Conservation (phyloP, 2,797 vertebrate species). For the Pitangus sulphuratus region DNA sequence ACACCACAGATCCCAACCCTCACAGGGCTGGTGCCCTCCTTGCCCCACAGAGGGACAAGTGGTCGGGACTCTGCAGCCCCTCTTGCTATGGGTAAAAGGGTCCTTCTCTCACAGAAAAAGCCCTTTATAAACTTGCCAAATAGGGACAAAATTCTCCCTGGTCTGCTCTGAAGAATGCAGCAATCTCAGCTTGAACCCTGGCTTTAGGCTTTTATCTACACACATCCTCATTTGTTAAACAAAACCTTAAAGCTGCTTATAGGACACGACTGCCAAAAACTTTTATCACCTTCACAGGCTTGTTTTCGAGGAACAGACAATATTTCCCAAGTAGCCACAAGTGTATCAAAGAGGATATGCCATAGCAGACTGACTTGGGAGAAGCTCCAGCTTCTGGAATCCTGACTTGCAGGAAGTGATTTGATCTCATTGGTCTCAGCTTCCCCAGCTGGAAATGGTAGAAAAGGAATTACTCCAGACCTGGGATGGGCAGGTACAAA, state of each 20-base stretch:
- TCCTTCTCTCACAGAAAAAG: neutral
- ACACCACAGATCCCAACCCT: neutral
- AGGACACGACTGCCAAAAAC: neutral
- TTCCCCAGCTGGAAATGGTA: neutral
- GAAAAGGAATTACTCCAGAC: neutral
- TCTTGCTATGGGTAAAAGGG: neutral
- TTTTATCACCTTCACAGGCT: neutral
- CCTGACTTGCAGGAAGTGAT: neutral
- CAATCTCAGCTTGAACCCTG: neutral
- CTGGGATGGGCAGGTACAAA: neutral
- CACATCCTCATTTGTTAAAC: neutral
- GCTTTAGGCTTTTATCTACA: neutral
- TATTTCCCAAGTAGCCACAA: neutral
- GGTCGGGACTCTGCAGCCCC: neutral
- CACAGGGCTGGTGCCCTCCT: neutral
- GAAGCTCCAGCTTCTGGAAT: neutral
- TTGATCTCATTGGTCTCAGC: neutral
- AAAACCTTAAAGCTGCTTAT: neutral
- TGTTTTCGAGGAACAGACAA: neutral
- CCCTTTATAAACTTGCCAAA: neutral
- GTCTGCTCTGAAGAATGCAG: neutral
- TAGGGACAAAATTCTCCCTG: neutral
- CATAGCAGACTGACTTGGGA: neutral
- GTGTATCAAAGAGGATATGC: neutral
- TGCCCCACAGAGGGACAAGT: accelerated